Base-by-base conservation (phyloP, 2,888 invertebrate species). In the Eristalis arbustorum region DNA sequence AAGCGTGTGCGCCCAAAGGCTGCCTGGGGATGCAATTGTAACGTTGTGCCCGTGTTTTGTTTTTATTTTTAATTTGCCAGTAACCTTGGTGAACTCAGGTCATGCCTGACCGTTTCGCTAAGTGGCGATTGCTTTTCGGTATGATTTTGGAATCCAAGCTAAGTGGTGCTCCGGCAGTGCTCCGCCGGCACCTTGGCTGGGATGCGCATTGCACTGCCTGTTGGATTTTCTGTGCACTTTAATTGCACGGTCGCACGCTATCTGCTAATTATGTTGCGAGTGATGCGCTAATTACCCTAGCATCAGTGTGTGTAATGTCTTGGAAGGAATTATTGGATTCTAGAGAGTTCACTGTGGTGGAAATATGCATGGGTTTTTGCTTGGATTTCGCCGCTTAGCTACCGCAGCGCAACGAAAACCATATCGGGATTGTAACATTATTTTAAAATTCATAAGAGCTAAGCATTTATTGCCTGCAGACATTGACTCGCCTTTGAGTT, bases 91-190 rank as follows among this genome's bases (percentile, higher is more conserved):
- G 84, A 85, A 85, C 84, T 85, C 84, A 87, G 85, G 85, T 88
- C 87, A 88, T 83, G 87, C 87, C 87, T 88, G 87, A 88, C 87
- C 83, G 87, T 88, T 83, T 79, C 87, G 87, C 87, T 78, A 83
- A 83, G 83, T 83, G 83, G 77, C 61, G 77, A 71, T 78, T 42
- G 71, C 75, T 78, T 71, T 76, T 76, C 31, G 28, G 22, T 42
- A 34, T 42, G 25, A 40, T 66, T 66, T 64, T 66, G 49, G 34
- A 31, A 31, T 64, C 25, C 59, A 34, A 31, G 31, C 22, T 69
- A 18, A 68, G 81, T 76, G 63, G 31, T 78, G 82, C 77, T 82
- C 74, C 77, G n/a, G 22, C 64, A 78, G 68, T 80, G 56, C 34
- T 40, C 13, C 59, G 67, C 75, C 8, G 49, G 49, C 49, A 49